A percentile compares a stretch with the other conserved stretches of the same genome.
phyloP scores from a whole-genome alignment of 2,888 invertebrate species.

The Microplitis manilae region DNA sequence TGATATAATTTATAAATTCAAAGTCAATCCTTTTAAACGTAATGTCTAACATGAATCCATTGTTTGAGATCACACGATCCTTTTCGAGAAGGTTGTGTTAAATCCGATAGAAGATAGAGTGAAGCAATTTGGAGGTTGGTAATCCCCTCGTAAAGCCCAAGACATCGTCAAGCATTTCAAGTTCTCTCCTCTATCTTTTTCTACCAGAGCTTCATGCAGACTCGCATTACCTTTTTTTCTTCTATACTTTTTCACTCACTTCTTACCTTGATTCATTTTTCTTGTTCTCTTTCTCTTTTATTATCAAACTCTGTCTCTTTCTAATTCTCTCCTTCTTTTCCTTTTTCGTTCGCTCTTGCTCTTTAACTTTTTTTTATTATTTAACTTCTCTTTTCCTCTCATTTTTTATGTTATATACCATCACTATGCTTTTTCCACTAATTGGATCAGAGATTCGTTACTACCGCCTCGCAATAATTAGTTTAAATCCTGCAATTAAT shows the following conservation, averaged over 20 bases:
- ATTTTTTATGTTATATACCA: slow-evolving; percentile 45
- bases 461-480: slow-evolving; percentile 54
- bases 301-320: not conserved
- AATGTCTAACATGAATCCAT: slow-evolving; percentile 25
- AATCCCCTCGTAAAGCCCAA: slow-evolving; percentile 46
- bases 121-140: slow-evolving; percentile 48
- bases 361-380: slow-evolving; percentile 37
- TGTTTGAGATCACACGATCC: slow-evolving; percentile 38
- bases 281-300: slow-evolving; percentile 8
- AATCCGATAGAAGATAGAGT: slow-evolving; percentile 46
- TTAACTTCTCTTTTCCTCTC: slow-evolving; percentile 24
- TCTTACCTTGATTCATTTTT: slow-evolving; percentile 11
- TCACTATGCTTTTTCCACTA: slow-evolving; percentile 50
- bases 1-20: slow-evolving; percentile 23
- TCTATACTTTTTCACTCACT: slow-evolving; percentile 14
- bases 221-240: slow-evolving; percentile 12
- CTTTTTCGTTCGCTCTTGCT: slow-evolving; percentile 1
- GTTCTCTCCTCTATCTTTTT: slow-evolving; percentile 20
- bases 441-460: slow-evolving; percentile 56
- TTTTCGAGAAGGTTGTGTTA: slow-evolving; percentile 32
- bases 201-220: slow-evolving; percentile 3
- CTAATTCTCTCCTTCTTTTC: not conserved
- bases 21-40: slow-evolving; percentile 11
- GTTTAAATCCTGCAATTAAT: slow-evolving; percentile 62
- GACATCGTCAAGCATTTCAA: slow-evolving; percentile 44